Evolutionary conservation across 2,113 vertebrate genomes (phyloP), one percentile per base, ranked within the genome.

Genomic region (Crypturellus undulatus): DNA sequence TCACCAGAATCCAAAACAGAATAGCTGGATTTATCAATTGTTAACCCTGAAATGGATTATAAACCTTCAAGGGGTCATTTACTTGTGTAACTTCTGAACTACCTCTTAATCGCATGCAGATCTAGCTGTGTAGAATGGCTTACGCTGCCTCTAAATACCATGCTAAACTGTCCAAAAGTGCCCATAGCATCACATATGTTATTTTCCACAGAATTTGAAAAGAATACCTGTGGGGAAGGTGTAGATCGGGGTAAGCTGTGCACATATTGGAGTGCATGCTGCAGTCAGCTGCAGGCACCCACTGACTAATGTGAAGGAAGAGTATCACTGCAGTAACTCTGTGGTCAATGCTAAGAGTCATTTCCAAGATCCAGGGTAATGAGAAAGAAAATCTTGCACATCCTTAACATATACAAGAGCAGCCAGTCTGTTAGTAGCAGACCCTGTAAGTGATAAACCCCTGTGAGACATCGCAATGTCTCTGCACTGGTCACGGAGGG

Each of bases 201-300:
- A 36, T 32, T 80, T 82, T 65, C 60, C 28, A 65, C 60, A 60
- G 4, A 21, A 17, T 21, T 18, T 68, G 18, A 19, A 67, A 76
- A 76, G 12, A 56, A 7, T 2, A 3, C 4, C 6, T 30, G 38
- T 34, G 54, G 52, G 20, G 64, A 77, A 62, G 9, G 12, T 49
- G 36, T 45, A 19, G 3, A 40, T 47, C 3, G 3, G 12, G 38
- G 9, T 17, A 43, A 25, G n/a, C 0, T 3, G 58, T 45, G n/a
- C 8, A 21, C 19, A 10, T 4, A 2, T 17, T 54, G 72, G 16
- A 76, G 24, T 0, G 5, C 47, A 32, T 34, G 24, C 17, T 68
- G 59, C 21, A 79, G 30, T 52, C 19, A 59, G 17, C 4, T 34
- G 18, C 5, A 62, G 30, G 45, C 22, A 63, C 3, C 13, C 24